A percentile compares a stretch with the other conserved stretches of the same genome.
Evolutionary conservation across 2,113 vertebrate genomes (phyloP).

Genomic region (Phyllostomus hastatus): DNA sequence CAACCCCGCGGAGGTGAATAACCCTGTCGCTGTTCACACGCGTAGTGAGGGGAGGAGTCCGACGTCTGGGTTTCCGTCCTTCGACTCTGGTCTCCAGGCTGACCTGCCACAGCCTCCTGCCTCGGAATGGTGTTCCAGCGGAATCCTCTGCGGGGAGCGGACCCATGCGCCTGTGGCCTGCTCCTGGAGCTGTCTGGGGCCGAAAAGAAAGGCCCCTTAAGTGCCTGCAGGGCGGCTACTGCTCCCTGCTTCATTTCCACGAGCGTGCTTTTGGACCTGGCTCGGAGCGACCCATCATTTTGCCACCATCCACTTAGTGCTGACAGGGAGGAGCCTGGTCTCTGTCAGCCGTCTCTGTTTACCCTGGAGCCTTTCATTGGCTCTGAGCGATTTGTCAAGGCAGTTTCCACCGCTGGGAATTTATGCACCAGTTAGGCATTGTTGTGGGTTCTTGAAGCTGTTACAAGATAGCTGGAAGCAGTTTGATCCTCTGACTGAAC

Average conservation of each 20-base stretch:
- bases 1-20: not conserved
- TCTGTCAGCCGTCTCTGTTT: conserved; percentile 40
- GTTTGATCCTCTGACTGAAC: not conserved
- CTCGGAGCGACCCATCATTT: not conserved
- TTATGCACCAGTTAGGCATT: not conserved
- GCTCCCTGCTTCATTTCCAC: not conserved
- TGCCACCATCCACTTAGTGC: not conserved
- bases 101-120: not conserved
- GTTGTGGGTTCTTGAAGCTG: conserved; percentile 26
- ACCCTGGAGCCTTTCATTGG: conserved; percentile 16
- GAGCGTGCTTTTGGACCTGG: not conserved
- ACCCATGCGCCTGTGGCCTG: not conserved
- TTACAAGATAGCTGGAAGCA: not conserved
- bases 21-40: not conserved
- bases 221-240: not conserved
- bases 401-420: not conserved
- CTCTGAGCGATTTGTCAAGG: not conserved
- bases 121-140: not conserved
- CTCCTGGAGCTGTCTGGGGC: not conserved
- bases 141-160: not conserved
- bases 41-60: not conserved
- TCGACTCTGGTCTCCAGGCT: not conserved
- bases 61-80: not conserved
- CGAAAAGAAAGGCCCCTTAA: not conserved
- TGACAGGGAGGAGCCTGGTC: conserved; percentile 31